Percentiles rank a stretch among this genome's conserved stretches.
Conservation (phyloP, 2,113 vertebrate genomes). For the Oreochromis tanganicae region DNA sequence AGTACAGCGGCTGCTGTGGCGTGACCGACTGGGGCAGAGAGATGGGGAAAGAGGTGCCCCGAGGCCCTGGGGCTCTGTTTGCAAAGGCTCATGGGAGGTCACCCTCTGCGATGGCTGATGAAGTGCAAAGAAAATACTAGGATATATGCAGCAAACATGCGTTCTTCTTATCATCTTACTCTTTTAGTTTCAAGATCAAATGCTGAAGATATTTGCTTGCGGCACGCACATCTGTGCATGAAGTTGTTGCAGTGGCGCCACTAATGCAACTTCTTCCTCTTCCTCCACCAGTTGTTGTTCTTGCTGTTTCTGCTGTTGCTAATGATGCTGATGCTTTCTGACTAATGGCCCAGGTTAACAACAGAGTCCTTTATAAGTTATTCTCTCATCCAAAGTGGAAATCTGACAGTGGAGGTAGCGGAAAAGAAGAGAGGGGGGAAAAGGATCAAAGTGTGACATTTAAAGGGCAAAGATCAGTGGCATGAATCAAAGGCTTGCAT, state of each 20-base stretch:
- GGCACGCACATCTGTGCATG: constrained; percentile 7
- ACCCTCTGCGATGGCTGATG: constrained; percentile 40
- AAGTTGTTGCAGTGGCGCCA: constrained; percentile 49
- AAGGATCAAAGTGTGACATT: constrained; percentile 46
- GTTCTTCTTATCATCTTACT: background rate
- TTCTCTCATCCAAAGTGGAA: background rate
- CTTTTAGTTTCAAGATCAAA: background rate
- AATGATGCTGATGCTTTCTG: constrained; percentile 18
- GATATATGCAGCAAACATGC: constrained; percentile 22
- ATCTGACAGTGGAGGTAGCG: background rate
- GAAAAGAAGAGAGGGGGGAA: background rate
- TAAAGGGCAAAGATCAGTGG: constrained; percentile 52
- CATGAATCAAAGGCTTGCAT: constrained; percentile 20
- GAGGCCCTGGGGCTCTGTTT: constrained; percentile 55
- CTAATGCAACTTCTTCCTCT: constrained; percentile 16
- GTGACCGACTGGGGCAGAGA: constrained; percentile 53
- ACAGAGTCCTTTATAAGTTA: constrained; percentile 27
- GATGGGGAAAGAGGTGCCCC: constrained; percentile 42
- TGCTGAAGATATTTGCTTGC: background rate
- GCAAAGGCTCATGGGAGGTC: constrained; percentile 71
- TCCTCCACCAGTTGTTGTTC: constrained; percentile 6
- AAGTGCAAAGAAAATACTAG: constrained; percentile 31
- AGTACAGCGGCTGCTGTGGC: constrained; percentile 45
- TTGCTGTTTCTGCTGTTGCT: constrained; percentile 20
- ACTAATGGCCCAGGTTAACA: constrained; percentile 12